Evolutionary conservation across 2,888 invertebrate genomes (phyloP), one percentile per base, ranked within the genome.

Genomic region (Cosmia trapezina): DNA sequence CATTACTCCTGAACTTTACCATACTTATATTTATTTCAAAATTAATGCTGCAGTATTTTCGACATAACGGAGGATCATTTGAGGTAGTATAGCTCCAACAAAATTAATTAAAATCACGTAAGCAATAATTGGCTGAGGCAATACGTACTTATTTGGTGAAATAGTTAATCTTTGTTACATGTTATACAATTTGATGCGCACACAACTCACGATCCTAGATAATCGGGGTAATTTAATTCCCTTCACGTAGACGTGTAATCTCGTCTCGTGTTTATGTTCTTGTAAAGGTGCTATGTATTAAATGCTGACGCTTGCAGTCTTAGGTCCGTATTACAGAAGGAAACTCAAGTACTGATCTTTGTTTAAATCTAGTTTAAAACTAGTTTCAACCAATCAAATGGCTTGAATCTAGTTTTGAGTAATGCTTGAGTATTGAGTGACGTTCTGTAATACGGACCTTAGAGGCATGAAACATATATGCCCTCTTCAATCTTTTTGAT

Each of bases 161-260:
- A 71, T 53, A 59, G 49, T 82, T 67, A 64, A 80, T 82, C 72
- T 72, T 80, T 59, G 57, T 81, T 82, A 68, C 6, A 62, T 41
- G 56, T 56, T 54, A 82, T 57, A 65, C 79, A 57, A 68, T 81
- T 78, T 54, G 49, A 66, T 62, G 68, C 12, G 73, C 49, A 69
- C 56, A 76, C 71, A 67, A 37, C 61, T 54, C 57, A 80, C 59
- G 69, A 47, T 72, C 49, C 51, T 41, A 68, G 51, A 59, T 68
- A 82, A 82, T 82, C 56, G 28, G 49, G 51, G 53, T 59, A 54
- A 78, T 73, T 45, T 66, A 65, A 80, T 78, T 82, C 68, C 11
- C n/a, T 63, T 49, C 72, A 66, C 78, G 65, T 73, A 62, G 37
- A 65, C 54, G 41, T 74, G 65, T 74, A 80, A 73, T 62, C 74